These are phyloP conservation scores for Porites lutea DNA, from an alignment of 64 coral and sea anemone species.

Conservation along the genomic window DNA sequence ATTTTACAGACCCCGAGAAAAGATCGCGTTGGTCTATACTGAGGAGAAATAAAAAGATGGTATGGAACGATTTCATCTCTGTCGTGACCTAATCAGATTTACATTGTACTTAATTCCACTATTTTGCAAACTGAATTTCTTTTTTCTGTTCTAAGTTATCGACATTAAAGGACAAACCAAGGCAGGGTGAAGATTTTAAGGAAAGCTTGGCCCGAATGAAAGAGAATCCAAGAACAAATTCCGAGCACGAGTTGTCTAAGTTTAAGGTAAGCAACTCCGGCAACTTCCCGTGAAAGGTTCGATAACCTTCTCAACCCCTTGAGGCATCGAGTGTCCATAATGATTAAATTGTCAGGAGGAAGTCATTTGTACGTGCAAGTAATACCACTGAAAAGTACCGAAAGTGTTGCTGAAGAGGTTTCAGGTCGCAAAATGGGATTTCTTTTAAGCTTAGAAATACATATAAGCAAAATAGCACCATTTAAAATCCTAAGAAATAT, in stretches of 20 bases:
- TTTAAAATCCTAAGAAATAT: too few species aligned
- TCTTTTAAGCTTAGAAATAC: too few species aligned
- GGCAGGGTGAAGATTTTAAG: slow-evolving; percentile 81
- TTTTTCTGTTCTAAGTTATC: background rate
- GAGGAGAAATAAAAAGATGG: slow-evolving; percentile 88
- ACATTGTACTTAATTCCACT: too few species aligned
- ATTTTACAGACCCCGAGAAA: slow-evolving; percentile 76
- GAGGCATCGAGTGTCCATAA: too few species aligned
- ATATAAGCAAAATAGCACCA: too few species aligned
- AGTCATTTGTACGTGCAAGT: too few species aligned
- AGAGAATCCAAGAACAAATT: slow-evolving; percentile 61
- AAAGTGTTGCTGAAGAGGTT: too few species aligned
- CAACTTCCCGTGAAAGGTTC: background rate
- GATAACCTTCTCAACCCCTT: background rate
- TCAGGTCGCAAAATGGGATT: too few species aligned
- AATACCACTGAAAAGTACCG: too few species aligned
- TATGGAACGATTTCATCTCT: slow-evolving; percentile 8
- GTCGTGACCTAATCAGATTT: background rate
- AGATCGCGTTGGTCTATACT: slow-evolving; percentile 92
- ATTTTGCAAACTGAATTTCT: background rate
- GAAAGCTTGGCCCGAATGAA: slow-evolving; percentile 74
- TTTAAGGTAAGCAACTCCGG: slow-evolving; percentile 67
- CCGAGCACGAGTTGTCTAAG: slow-evolving; percentile 73
- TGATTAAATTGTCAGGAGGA: too few species aligned
- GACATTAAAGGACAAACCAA: slow-evolving; percentile 12